Percentiles rank a stretch among this genome's conserved stretches.
Evolutionary conservation across 64 coral and sea anemone genomes (phyloP).

Genomic region (Montipora foliosa): DNA sequence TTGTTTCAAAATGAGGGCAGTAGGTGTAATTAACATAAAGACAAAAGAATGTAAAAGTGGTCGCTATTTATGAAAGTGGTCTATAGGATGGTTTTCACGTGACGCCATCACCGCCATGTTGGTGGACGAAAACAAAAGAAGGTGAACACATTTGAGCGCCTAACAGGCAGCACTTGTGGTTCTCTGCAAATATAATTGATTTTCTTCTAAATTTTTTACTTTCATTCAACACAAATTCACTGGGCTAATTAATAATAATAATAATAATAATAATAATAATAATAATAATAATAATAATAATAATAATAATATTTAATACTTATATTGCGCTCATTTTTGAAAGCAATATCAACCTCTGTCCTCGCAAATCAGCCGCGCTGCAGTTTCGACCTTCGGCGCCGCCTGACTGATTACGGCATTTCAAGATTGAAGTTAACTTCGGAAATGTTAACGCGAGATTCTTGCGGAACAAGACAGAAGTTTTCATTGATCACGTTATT

Average conservation of each 20-base stretch:
- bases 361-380: constrained; percentile 7
- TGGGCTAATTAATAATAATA: background rate
- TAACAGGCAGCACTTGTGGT: constrained; percentile 8
- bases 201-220: background rate
- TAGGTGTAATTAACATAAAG: too few species aligned
- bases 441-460: constrained; percentile 47
- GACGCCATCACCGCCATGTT: too few species aligned
- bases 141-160: background rate
- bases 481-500: constrained; percentile 53
- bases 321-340: background rate
- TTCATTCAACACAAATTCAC: background rate
- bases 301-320: too few species aligned
- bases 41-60: too few species aligned
- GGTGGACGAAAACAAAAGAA: too few species aligned
- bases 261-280: too few species aligned
- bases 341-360: constrained; percentile 9
- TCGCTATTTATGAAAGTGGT: too few species aligned
- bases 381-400: constrained; percentile 37
- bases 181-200: background rate
- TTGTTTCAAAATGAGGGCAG: too few species aligned
- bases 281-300: too few species aligned
- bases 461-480: constrained; percentile 23
- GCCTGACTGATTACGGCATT: constrained; percentile 67
- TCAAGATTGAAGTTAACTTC: constrained; percentile 60
- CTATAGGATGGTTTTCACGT: too few species aligned